Conservation (phyloP, 2,113 vertebrate genomes). For the Eurystomus gularis region DNA sequence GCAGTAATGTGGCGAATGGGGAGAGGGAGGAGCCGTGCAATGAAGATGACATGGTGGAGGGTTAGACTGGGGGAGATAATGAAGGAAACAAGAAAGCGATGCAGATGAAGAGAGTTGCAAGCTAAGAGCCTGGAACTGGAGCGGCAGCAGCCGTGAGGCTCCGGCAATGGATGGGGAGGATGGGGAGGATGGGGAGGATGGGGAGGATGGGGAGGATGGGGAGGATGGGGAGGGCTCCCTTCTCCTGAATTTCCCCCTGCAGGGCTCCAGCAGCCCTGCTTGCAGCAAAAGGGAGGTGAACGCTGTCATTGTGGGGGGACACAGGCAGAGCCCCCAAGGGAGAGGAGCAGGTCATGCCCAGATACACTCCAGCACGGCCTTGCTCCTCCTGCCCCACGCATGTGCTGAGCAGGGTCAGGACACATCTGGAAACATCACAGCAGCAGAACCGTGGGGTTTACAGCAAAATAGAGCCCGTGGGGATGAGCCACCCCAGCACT, state of each 20-base stretch:
- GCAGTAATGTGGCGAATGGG: background rate
- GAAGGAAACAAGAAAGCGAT: background rate
- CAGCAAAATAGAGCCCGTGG: background rate
- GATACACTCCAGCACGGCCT: background rate
- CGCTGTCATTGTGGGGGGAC: rapidly evolving
- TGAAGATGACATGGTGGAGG: background rate
- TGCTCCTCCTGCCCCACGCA: background rate
- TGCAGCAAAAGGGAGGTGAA: rapidly evolving
- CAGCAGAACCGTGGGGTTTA: rapidly evolving
- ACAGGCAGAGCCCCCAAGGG: too few relatives aligned
- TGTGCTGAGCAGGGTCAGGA: rapidly evolving
- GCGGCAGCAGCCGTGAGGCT: background rate
- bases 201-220: background rate
- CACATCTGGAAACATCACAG: rapidly evolving
- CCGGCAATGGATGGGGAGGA: rapidly evolving
- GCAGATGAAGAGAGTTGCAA: background rate
- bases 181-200: background rate
- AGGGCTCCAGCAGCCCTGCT: background rate
- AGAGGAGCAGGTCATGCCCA: background rate
- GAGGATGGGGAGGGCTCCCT: background rate
- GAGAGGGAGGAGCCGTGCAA: slow-evolving; percentile 21
- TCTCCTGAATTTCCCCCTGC: rapidly evolving
- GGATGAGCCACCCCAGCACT: background rate
- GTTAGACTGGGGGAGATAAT: background rate
- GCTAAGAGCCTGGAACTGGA: background rate